phyloP scores from a whole-genome alignment of 2,113 vertebrate species.

The Arvicanthis niloticus region DNA sequence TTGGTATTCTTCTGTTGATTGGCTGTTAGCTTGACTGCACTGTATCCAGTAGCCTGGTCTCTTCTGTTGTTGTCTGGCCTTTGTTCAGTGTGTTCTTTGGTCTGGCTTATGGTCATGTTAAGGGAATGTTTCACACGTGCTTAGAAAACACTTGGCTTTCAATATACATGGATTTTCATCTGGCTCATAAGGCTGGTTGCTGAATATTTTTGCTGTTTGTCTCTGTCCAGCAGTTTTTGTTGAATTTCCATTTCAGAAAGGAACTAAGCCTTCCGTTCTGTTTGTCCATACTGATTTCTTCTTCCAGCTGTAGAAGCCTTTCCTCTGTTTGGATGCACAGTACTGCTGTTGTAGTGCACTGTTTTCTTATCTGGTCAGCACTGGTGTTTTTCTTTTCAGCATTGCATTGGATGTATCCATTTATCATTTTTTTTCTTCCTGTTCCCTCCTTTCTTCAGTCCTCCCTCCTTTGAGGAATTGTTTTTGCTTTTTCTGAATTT shows the following conservation, averaged over 20 bases:
- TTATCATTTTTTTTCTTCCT: background rate
- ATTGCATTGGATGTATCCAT: background rate
- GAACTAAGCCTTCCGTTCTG: background rate
- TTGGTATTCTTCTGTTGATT: background rate
- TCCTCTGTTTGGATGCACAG: background rate
- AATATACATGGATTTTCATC: background rate
- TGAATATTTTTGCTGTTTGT: background rate
- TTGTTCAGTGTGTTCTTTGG: background rate
- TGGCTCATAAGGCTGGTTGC: background rate
- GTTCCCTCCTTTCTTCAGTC: background rate
- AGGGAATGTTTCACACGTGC: background rate
- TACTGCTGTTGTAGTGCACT: background rate
- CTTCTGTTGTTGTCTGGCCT: background rate
- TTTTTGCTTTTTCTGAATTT: conserved; percentile 24
- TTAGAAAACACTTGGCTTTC: background rate
- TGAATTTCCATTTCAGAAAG: background rate
- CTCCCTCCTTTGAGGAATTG: background rate
- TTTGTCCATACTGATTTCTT: background rate
- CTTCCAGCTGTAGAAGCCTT: background rate
- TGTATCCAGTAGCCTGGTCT: background rate
- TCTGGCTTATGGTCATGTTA: background rate
- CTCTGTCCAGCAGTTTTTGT: background rate
- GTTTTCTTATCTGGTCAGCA: background rate
- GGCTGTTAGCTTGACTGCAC: background rate
- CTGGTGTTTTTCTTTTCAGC: background rate